These are phyloP conservation scores for Zootermopsis nevadensis DNA, from an alignment of 2,888 invertebrate genomes.

Conservation along the genomic window DNA sequence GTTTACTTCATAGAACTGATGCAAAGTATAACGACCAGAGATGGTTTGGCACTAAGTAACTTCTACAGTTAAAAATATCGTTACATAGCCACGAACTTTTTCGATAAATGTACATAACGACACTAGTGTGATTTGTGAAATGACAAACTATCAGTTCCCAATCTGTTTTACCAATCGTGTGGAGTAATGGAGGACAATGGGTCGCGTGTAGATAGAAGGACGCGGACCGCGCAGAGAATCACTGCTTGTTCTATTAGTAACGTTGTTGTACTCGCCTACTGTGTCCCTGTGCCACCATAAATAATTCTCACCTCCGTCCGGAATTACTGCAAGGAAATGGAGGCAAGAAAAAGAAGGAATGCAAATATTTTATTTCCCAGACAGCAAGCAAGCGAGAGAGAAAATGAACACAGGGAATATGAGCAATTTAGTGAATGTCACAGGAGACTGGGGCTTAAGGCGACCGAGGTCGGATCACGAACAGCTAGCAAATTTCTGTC, in stretches of 20 bases:
- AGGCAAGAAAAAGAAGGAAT: conserved; percentile 31
- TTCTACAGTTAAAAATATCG: no score
- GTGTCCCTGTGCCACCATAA: conserved; percentile 11
- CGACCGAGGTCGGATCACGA: background rate
- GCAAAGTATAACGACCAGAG: no score
- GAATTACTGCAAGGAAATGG: conserved; percentile 25
- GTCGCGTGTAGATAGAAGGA: background rate
- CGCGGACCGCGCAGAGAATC: conserved; percentile 10
- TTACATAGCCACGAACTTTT: no score
- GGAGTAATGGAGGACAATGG: background rate
- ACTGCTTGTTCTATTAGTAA: conserved; percentile 5
- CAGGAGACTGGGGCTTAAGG: conserved; percentile 12
- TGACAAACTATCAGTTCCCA: no score
- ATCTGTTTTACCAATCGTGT: no score
- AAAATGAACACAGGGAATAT: conserved; percentile 29
- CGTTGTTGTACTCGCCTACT: background rate
- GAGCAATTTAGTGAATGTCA: conserved; percentile 23
- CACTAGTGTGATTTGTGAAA: no score
- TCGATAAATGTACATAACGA: no score
- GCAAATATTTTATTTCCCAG: conserved; percentile 29
- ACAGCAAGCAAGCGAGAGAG: conserved; percentile 17
- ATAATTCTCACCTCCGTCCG: conserved; percentile 21
- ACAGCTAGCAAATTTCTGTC: no score
- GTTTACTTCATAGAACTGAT: no score
- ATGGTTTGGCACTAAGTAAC: no score